Evolutionary conservation across 2,797 vertebrate species (phyloP).

Genomic region (Arnoldichthys spilopterus): DNA sequence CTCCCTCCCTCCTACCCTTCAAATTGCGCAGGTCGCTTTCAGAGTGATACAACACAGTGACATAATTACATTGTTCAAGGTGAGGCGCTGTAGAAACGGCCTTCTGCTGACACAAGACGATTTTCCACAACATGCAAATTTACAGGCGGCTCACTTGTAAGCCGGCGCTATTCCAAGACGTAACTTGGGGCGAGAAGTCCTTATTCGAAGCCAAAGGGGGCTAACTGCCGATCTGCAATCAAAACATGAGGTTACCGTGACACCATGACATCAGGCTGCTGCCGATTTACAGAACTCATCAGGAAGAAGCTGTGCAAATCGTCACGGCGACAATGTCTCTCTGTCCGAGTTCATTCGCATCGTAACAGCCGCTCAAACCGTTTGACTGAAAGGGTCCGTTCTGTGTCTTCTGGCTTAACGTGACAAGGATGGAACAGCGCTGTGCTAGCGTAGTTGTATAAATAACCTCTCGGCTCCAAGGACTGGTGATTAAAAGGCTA

Average conservation of each 20-base stretch:
- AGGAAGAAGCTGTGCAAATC: conserved; percentile 43
- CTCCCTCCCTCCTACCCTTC: conserved; percentile 63
- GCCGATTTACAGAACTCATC: conserved; percentile 10
- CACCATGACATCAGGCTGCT: conserved; percentile 29
- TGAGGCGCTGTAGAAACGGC: conserved; percentile 56
- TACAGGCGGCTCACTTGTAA: conserved; percentile 51
- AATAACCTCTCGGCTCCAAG: conserved; percentile 86
- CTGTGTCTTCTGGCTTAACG: not conserved
- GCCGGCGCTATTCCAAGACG: conserved; percentile 44
- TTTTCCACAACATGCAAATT: conserved; percentile 65
- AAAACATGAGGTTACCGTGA: conserved; percentile 46
- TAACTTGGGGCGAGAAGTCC: conserved; percentile 36
- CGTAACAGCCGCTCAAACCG: not conserved
- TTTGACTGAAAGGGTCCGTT: not conserved
- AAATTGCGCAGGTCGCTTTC: conserved; percentile 63
- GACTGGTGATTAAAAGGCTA: conserved; percentile 89
- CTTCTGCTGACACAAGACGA: conserved; percentile 61
- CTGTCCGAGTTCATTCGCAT: not conserved
- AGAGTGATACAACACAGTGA: conserved; percentile 64
- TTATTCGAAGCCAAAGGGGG: conserved; percentile 42
- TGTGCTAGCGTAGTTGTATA: conserved; percentile 70
- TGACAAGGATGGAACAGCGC: not conserved
- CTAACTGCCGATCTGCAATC: conserved; percentile 49
- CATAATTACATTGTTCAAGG: conserved; percentile 65
- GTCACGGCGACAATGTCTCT: not conserved